These are phyloP conservation scores for Dendrocincla tyrannina DNA, from an alignment of 2,797 vertebrate genomes.

Conservation along the genomic window DNA sequence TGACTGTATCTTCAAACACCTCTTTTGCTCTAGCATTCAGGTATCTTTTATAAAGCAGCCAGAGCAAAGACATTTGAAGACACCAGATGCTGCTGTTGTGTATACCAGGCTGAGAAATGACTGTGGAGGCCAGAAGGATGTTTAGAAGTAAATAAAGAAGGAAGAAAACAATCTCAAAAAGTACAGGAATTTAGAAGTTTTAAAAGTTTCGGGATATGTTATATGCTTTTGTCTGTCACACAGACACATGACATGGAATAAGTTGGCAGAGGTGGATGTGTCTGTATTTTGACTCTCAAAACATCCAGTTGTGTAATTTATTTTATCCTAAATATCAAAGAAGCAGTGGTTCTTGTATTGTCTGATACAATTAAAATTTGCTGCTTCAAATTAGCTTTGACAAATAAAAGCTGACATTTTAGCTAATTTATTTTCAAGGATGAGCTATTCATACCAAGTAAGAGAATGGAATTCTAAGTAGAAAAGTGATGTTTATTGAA, in stretches of 20 bases:
- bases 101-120: not conserved
- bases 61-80: not conserved
- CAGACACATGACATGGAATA: not conserved
- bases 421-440: not conserved
- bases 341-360: not conserved
- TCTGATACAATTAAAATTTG: not conserved
- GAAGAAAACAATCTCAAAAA: not conserved
- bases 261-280: not conserved
- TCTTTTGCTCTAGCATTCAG: not conserved
- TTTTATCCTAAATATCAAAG: not conserved
- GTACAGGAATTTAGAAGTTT: not conserved
- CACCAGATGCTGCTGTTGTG: not conserved
- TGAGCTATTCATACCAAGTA: not conserved
- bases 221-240: not conserved
- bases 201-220: not conserved
- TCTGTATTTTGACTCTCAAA: not conserved
- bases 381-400: not conserved
- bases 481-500: not conserved
- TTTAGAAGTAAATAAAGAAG: not conserved
- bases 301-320: not conserved
- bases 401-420: not conserved
- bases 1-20: not conserved
- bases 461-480: not conserved
- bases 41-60: not conserved
- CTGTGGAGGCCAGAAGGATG: not conserved